Percentiles rank a stretch among this genome's conserved stretches.
These are phyloP conservation scores for Teleogryllus oceanicus DNA, from an alignment of 2,888 invertebrate species.

Conservation along the genomic window DNA sequence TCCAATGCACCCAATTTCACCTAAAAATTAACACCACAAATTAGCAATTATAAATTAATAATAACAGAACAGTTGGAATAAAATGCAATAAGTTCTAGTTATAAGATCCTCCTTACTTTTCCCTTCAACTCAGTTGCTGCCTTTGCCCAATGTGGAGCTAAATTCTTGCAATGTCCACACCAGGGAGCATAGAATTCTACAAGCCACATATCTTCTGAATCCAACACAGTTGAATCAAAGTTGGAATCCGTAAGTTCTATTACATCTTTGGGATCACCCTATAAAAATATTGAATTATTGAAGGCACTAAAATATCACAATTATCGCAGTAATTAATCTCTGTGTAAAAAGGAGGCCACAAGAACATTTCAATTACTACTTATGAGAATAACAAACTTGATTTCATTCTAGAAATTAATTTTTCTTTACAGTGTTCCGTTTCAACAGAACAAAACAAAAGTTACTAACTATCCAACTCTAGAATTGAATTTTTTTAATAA, in stretches of 20 bases:
- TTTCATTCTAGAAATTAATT: too few species aligned
- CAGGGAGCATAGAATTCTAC: slow-evolving; percentile 98
- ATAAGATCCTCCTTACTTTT: slow-evolving; percentile 57
- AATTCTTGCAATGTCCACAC: slow-evolving; percentile 95
- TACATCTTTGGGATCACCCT: slow-evolving; percentile 58
- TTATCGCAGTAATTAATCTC: too few species aligned
- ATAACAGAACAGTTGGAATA: not conserved
- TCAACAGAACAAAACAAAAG: too few species aligned
- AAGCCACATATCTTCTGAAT: slow-evolving; percentile 94
- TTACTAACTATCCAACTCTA: too few species aligned
- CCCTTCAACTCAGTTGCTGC: slow-evolving; percentile 94
- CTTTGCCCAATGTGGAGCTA: slow-evolving; percentile 94
- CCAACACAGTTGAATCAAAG: slow-evolving; percentile 85
- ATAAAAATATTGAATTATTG: not conserved
- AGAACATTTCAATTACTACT: too few species aligned
- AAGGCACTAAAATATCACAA: too few species aligned
- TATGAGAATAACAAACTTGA: too few species aligned
- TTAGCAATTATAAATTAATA: not conserved
- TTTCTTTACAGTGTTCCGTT: too few species aligned
- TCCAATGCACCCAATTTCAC: slow-evolving; percentile 91
- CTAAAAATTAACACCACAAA: slow-evolving; percentile 28
- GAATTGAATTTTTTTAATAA: too few species aligned
- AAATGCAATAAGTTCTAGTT: not conserved
- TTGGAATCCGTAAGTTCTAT: slow-evolving; percentile 93
- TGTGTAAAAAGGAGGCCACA: too few species aligned